A percentile compares a stretch with the other conserved stretches of the same genome.
Conservation (phyloP, 2,797 vertebrate species). For the Morus bassanus region DNA sequence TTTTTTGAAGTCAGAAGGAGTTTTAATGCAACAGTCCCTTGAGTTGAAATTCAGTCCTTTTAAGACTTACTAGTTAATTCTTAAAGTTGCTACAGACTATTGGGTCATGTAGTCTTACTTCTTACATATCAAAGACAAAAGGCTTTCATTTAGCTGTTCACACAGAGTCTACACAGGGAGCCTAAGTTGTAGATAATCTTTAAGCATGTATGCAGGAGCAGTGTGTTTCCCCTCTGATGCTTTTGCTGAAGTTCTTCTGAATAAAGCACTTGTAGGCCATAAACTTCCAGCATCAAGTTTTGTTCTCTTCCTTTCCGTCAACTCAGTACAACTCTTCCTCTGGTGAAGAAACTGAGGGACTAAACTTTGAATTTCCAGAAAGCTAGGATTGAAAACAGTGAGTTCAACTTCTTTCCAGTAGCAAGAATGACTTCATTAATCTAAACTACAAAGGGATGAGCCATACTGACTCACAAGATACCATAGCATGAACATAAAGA, state of each 20-base stretch:
- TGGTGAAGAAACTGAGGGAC: not conserved
- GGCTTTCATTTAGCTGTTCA: not conserved
- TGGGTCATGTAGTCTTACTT: not conserved
- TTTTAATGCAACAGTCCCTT: not conserved
- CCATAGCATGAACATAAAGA: fast-evolving
- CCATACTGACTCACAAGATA: not conserved
- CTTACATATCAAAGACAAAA: not conserved
- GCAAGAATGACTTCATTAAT: not conserved
- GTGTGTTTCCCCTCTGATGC: not conserved
- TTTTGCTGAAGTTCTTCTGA: not conserved
- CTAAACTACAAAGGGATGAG: not conserved
- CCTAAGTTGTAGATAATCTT: not conserved
- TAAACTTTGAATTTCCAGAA: not conserved
- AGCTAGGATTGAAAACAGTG: not conserved
- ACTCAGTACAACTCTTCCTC: not conserved
- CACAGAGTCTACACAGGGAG: not conserved
- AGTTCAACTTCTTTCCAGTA: not conserved
- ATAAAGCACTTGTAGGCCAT: not conserved
- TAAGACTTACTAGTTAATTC: not conserved
- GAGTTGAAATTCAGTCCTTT: not conserved
- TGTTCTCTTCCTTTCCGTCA: not conserved
- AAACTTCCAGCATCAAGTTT: not conserved
- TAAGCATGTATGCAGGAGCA: not conserved
- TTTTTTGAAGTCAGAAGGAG: not conserved
- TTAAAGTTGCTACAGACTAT: not conserved